Evolutionary conservation across 2,797 vertebrate genomes (phyloP).

Genomic region (Chelonia mydas): DNA sequence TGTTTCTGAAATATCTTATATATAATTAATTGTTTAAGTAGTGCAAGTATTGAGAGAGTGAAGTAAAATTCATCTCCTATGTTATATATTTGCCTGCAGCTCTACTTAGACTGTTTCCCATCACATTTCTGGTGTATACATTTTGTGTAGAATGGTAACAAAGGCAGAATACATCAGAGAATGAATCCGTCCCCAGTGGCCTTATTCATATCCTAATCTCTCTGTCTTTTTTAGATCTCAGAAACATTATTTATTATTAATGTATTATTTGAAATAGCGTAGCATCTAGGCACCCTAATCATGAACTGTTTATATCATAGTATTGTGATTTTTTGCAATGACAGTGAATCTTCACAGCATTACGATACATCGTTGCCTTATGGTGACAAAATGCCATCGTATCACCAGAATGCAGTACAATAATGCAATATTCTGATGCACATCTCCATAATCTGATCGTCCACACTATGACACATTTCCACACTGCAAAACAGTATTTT

Average conservation of each 20-base stretch:
- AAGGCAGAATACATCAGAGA: slow-evolving; percentile 7
- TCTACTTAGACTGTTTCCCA: background rate
- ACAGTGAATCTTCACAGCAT: background rate
- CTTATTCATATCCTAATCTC: background rate
- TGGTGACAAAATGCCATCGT: background rate
- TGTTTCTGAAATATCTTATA: background rate
- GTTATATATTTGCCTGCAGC: slow-evolving; percentile 24
- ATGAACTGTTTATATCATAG: background rate
- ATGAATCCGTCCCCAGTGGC: background rate
- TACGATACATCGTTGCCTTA: background rate
- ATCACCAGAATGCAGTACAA: background rate
- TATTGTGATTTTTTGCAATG: background rate
- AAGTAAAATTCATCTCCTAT: background rate
- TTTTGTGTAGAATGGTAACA: background rate
- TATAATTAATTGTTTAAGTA: background rate
- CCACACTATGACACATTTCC: background rate
- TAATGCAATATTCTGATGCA: background rate
- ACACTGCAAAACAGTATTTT: background rate
- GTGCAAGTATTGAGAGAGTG: background rate
- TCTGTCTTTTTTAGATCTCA: slow-evolving; percentile 11
- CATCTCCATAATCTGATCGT: background rate
- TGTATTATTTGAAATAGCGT: background rate
- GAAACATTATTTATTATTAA: background rate
- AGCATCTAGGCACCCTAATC: background rate
- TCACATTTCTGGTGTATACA: background rate